phyloP scores from a whole-genome alignment of 2,888 invertebrate genomes.

The Gymnoscelis rufifasciata region DNA sequence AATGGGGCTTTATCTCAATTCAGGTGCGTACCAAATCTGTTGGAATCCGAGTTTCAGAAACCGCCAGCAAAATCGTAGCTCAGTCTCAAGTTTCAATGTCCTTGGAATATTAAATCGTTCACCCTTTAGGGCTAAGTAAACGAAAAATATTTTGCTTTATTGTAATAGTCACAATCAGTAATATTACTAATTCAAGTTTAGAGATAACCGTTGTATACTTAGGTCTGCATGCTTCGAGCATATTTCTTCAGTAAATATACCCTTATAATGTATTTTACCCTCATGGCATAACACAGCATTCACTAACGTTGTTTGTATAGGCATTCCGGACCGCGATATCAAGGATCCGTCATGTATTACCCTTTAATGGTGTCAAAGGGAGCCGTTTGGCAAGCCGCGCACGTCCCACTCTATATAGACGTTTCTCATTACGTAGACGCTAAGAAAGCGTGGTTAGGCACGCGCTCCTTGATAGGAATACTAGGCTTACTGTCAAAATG shows the following conservation, averaged over 20 bases:
- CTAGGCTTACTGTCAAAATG: slow-evolving; percentile 25
- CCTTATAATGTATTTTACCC: slow-evolving; percentile 24
- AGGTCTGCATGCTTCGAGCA: slow-evolving; percentile 7
- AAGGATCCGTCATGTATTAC: slow-evolving; percentile 34
- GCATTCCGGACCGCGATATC: slow-evolving; percentile 27
- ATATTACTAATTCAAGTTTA: neutral
- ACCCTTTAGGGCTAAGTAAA: slow-evolving; percentile 9
- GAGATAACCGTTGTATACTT: neutral
- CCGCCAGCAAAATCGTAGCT: neutral
- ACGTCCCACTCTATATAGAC: slow-evolving; percentile 43
- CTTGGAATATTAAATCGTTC: slow-evolving; percentile 26
- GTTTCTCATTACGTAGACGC: slow-evolving; percentile 45
- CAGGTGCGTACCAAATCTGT: slow-evolving; percentile 17
- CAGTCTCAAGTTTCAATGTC: slow-evolving; percentile 18
- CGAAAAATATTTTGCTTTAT: neutral
- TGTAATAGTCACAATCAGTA: slow-evolving; percentile 1
- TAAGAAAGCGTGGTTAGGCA: slow-evolving; percentile 33
- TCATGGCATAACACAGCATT: slow-evolving; percentile 25
- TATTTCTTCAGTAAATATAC: slow-evolving; percentile 24
- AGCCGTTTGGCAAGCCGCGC: slow-evolving; percentile 42
- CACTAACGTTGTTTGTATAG: slow-evolving; percentile 34
- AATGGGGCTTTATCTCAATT: slow-evolving; percentile 22
- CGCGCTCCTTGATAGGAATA: slow-evolving; percentile 29
- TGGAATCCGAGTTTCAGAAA: slow-evolving; percentile 23
- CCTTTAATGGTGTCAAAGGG: slow-evolving; percentile 45